A percentile compares a stretch with the other conserved stretches of the same genome.
Evolutionary conservation across 2,113 vertebrate genomes (phyloP).

Genomic region (Diadophis punctatus): DNA sequence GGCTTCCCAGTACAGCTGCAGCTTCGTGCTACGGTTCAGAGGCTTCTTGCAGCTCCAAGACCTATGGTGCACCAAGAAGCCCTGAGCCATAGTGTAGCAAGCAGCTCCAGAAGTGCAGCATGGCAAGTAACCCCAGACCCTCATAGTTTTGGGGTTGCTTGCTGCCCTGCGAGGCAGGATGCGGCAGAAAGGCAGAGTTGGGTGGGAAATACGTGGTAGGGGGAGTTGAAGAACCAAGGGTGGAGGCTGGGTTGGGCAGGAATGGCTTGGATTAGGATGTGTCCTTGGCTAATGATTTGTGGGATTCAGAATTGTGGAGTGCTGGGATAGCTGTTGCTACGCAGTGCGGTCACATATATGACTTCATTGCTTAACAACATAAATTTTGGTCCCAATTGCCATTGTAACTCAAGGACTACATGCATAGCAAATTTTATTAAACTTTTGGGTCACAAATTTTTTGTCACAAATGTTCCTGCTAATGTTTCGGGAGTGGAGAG

Average conservation of each 20-base stretch:
- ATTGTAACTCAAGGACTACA: not conserved
- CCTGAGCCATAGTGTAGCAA: too few species aligned
- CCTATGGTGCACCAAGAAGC: too few species aligned
- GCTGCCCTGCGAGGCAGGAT: not conserved
- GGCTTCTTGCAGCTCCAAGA: not conserved
- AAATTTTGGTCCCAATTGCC: not conserved
- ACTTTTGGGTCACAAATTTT: not conserved
- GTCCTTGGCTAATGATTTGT: not conserved
- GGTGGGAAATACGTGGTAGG: not conserved
- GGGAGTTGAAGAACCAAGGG: not conserved
- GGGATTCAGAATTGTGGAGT: not conserved
- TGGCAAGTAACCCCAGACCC: not conserved
- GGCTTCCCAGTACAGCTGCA: not conserved
- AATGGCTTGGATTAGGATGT: not conserved
- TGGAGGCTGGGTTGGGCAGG: not conserved
- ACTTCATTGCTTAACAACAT: not conserved
- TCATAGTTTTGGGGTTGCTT: not conserved
- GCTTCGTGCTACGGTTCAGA: not conserved
- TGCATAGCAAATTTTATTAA: not conserved
- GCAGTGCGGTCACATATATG: not conserved
- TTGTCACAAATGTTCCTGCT: not conserved
- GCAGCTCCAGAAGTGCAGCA: not conserved
- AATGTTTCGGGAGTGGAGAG: not conserved
- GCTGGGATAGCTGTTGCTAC: not conserved
- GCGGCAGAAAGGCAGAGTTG: not conserved